These are phyloP conservation scores for Mustela lutreola DNA, from an alignment of 2,113 vertebrate species.

Conservation along the genomic window DNA sequence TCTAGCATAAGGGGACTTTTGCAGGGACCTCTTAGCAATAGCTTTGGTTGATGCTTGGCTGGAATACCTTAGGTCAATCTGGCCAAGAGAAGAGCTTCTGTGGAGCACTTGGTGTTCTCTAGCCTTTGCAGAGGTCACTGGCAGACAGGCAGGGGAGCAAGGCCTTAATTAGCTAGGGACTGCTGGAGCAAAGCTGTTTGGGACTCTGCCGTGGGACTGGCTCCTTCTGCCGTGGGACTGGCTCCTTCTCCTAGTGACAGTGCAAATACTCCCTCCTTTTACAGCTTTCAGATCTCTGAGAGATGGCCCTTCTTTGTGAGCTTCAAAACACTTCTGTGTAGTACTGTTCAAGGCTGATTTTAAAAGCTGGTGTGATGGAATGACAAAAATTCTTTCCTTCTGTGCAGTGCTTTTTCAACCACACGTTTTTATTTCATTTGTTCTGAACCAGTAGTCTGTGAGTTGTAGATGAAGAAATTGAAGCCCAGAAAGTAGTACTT, in stretches of 20 bases:
- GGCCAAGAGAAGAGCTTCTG: conserved; percentile 65
- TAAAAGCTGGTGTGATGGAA: conserved; percentile 38
- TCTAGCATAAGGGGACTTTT: background rate
- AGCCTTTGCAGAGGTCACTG: conserved; percentile 73
- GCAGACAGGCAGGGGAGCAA: conserved; percentile 55
- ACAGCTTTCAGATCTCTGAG: conserved; percentile 39
- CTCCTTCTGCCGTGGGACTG: conserved; percentile 56
- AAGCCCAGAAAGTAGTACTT: conserved; percentile 52
- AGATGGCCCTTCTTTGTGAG: background rate
- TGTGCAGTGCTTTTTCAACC: conserved; percentile 33
- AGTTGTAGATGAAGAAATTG: conserved; percentile 54
- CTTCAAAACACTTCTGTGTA: conserved; percentile 6
- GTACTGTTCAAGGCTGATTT: conserved; percentile 49
- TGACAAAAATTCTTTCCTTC: conserved; percentile 25
- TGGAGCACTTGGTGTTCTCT: conserved; percentile 78
- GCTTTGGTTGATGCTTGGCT: conserved; percentile 35
- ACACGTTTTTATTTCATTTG: conserved; percentile 64
- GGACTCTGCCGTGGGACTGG: conserved; percentile 36
- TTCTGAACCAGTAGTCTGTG: conserved; percentile 39
- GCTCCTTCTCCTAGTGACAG: conserved; percentile 72
- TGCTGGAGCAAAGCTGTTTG: conserved; percentile 70
- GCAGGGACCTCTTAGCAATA: conserved; percentile 54
- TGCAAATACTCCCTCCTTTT: conserved; percentile 67
- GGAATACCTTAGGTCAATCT: conserved; percentile 48
- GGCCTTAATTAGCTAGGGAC: conserved; percentile 76